Conservation (phyloP, 2,888 invertebrate species). For the Yponomeuta plumbellus region DNA sequence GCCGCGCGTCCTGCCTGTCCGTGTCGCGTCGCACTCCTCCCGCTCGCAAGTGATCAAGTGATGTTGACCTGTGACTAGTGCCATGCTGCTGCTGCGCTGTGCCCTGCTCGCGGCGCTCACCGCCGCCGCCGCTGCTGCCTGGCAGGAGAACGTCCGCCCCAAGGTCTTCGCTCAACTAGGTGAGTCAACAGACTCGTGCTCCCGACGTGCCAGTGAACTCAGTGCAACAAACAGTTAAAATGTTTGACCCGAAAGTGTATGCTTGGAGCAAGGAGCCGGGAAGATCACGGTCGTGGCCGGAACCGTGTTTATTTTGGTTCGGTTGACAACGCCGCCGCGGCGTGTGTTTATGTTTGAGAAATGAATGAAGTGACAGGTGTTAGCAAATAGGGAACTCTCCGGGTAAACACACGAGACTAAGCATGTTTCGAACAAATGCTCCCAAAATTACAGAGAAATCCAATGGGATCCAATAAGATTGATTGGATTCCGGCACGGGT, state of each 20-base stretch:
- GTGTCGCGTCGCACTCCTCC: constrained; percentile 33
- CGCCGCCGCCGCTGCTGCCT: constrained; percentile 79
- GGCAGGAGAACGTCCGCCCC: constrained; percentile 95
- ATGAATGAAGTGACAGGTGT: constrained; percentile 17
- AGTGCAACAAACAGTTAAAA: constrained; percentile 51
- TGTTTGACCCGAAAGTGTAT: constrained; percentile 23
- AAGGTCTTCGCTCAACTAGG: constrained; percentile 95
- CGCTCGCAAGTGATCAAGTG: constrained; percentile 67
- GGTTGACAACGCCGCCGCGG: constrained; percentile 54
- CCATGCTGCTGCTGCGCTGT: constrained; percentile 71
- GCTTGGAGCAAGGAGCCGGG: constrained; percentile 28
- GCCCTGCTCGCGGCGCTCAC: constrained; percentile 71
- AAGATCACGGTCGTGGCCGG: constrained; percentile 35
- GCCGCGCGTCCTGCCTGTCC: constrained; percentile 64
- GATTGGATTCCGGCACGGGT: neutral
- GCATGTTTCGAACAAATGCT: neutral
- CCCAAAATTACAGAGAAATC: neutral
- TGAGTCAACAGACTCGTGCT: constrained; percentile 70
- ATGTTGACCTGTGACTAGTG: constrained; percentile 74
- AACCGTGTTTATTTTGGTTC: constrained; percentile 61
- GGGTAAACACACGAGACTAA: neutral
- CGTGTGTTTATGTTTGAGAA: constrained; percentile 48
- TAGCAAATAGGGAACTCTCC: neutral
- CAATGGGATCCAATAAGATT: neutral
- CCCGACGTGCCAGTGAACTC: constrained; percentile 42